Conservation (phyloP, 2,797 vertebrate genomes). For the Prunella strophiata region DNA sequence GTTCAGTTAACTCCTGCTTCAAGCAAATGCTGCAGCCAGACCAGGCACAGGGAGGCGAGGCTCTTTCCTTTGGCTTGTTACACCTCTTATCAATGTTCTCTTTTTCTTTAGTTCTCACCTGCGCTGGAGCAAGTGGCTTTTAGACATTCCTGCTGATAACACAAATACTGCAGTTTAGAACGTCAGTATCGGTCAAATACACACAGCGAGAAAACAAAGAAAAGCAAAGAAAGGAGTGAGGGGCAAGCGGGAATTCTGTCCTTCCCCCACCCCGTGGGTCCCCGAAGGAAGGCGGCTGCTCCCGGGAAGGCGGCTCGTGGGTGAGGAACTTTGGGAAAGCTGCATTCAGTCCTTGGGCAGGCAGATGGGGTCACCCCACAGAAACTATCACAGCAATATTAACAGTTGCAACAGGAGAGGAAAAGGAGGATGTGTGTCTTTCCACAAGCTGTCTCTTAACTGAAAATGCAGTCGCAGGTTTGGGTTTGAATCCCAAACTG, state of each 20-base stretch:
- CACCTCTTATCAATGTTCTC: neutral
- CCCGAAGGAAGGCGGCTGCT: neutral
- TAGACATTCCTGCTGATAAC: neutral
- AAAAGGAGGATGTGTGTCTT: neutral
- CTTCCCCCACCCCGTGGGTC: rapidly evolving
- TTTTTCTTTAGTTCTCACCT: neutral
- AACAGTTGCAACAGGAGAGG: neutral
- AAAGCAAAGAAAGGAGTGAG: neutral
- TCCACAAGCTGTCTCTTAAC: neutral
- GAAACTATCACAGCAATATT: neutral
- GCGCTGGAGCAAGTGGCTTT: neutral
- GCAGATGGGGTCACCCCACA: neutral
- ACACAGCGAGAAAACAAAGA: neutral
- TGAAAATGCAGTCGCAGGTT: neutral
- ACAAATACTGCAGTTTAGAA: neutral
- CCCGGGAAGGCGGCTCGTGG: neutral
- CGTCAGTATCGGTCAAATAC: neutral
- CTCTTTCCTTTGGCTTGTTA: neutral
- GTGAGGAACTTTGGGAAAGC: neutral
- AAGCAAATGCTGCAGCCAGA: neutral
- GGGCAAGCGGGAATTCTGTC: neutral
- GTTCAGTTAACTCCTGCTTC: neutral
- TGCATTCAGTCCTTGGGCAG: neutral
- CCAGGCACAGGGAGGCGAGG: rapidly evolving
- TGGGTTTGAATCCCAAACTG: neutral